A percentile compares a stretch with the other conserved stretches of the same genome.
phyloP scores from a whole-genome alignment of 1,140 invertebrate species.

The Brachionus paranguensis region DNA sequence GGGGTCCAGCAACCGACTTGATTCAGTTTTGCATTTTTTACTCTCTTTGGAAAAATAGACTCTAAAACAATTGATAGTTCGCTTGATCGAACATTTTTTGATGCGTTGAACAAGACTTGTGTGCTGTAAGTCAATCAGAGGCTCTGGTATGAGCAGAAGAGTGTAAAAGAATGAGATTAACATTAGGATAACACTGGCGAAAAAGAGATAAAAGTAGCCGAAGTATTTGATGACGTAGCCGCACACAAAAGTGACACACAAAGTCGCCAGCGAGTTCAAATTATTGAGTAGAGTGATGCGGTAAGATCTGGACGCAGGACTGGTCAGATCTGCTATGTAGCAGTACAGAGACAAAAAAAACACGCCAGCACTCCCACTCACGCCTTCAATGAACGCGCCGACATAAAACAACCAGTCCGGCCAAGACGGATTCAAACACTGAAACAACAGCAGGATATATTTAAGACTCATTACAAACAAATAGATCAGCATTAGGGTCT shows the following conservation, averaged over 20 bases:
- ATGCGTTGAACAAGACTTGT: not conserved
- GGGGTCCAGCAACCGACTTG: not conserved
- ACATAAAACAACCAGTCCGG: constrained; percentile 38
- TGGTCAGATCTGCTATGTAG: constrained; percentile 29
- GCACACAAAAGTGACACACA: constrained; percentile 30
- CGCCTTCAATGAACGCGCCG: constrained; percentile 30
- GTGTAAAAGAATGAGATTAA: constrained; percentile 16
- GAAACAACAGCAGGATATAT: constrained; percentile 12
- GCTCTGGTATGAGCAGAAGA: constrained; percentile 14
- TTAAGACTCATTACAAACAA: constrained; percentile 28
- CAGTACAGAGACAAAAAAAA: constrained; percentile 31
- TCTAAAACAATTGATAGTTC: not conserved
- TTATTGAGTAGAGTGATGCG: constrained; percentile 28
- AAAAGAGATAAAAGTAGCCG: constrained; percentile 24
- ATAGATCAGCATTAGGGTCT: constrained; percentile 37
- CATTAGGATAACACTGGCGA: constrained; percentile 5
- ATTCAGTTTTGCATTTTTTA: not conserved
- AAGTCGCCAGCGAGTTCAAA: not conserved
- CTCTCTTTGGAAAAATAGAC: constrained; percentile 29
- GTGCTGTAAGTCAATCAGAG: not conserved
- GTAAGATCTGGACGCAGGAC: not conserved
- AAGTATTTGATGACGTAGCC: constrained; percentile 35
- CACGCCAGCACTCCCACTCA: constrained; percentile 27
- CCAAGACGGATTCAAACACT: constrained; percentile 15
- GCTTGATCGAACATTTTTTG: not conserved